Evolutionary conservation across 2,797 vertebrate species (phyloP), one percentile per base, ranked within the genome.

Genomic region (Pseudomugil gertrudae): DNA sequence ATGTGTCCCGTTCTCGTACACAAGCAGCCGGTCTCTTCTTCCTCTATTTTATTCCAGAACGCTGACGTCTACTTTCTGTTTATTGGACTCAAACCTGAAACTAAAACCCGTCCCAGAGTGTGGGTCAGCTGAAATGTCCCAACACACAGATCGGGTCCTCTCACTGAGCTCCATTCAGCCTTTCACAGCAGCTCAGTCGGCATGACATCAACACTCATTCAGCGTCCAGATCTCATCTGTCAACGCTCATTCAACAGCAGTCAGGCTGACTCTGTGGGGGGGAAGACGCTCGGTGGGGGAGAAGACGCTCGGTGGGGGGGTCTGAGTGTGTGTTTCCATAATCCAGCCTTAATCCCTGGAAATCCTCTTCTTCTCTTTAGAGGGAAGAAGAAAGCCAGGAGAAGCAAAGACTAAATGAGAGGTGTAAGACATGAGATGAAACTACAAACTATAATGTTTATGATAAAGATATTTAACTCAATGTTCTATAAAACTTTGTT

Each of bases 161-260:
- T 47, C 26, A 78, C 53, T 84, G 73, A 60, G 48, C 77, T 65
- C 60, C 67, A 71, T 79, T 85, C 66, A 66, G 56, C 69, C 57
- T 66, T 64, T 50, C 9, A 33, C 69, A 21, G 58, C 19, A 0
- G 10, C 64, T 69, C 66, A 53, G 72, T 62, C 40, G 33, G 74
- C 66, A 70, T 74, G 63, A 70, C 72, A 72, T 78, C 73, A 61
- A 77, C 79, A 65, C 59, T 62, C 73, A 73, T 61, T 66, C 58
- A 72, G 4, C 70, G 35, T 50, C 43, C 19, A 62, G 53, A 73
- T 43, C 69, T 67, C 63, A 54, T 75, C 68, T 26, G 21, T 51
- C 69, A 13, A 0, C 69, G 57, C 68, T 75, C 81, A 81, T 76
- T 84, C 78, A 78, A 14, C 81, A 65, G n/a, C 76, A 52, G 63